Percentiles rank a stretch among this genome's conserved stretches.
Evolutionary conservation across 1,140 invertebrate genomes (phyloP).

Genomic region (Philotrypesis tridentata): DNA sequence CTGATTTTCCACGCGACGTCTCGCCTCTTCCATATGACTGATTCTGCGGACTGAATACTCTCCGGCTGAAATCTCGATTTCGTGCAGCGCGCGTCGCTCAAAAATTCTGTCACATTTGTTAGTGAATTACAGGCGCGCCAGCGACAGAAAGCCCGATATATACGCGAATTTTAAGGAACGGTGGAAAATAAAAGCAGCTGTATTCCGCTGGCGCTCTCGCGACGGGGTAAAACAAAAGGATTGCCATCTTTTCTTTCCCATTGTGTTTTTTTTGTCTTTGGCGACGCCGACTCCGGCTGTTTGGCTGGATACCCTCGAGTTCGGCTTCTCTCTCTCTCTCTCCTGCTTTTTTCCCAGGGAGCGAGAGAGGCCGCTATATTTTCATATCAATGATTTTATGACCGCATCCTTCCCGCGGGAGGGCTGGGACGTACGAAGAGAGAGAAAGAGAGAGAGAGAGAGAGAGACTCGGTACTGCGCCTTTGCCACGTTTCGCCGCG

Average conservation of each 20-base stretch:
- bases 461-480: background rate
- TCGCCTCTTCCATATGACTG: conserved; percentile 29
- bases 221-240: conserved; percentile 64
- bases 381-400: conserved; percentile 76
- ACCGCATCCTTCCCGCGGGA: conserved; percentile 68
- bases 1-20: conserved; percentile 45
- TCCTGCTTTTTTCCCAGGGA: too few species aligned
- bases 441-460: background rate
- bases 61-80: background rate
- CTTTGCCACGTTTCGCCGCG: conserved; percentile 50
- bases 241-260: conserved; percentile 44
- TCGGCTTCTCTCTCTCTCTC: background rate
- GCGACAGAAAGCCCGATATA: background rate
- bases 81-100: too few species aligned
- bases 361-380: conserved; percentile 68
- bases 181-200: background rate
- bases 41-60: background rate
- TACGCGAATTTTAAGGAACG: background rate
- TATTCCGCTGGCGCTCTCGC: too few species aligned
- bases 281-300: conserved; percentile 54
- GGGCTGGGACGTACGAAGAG: conserved; percentile 46
- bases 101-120: background rate
- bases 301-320: conserved; percentile 63
- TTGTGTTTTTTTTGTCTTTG: conserved; percentile 57
- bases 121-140: background rate